phyloP scores from a whole-genome alignment of 2,888 invertebrate genomes.

The Punctoribates punctum region DNA sequence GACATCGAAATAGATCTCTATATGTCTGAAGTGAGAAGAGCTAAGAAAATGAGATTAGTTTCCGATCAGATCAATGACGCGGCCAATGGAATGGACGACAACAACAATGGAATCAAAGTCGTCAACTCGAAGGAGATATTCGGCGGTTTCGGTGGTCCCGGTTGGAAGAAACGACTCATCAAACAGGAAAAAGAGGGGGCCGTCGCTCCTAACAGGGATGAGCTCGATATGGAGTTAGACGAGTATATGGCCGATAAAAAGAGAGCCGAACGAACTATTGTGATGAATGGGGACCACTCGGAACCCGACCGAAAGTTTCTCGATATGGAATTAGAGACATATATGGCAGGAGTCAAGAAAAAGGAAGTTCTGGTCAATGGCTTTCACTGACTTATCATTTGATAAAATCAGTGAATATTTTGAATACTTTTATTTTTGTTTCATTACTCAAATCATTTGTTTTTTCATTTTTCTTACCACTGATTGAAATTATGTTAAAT shows the following conservation, averaged over 20 bases:
- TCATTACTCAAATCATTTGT: too few relatives aligned
- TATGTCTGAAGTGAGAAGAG: constrained; percentile 9
- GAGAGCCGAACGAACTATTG: background rate
- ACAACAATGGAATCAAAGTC: background rate
- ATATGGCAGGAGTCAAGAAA: constrained; percentile 1
- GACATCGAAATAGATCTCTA: constrained; percentile 20
- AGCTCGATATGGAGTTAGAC: constrained; percentile 8
- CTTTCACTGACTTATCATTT: too few relatives aligned
- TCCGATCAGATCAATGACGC: background rate
- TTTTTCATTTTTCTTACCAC: too few relatives aligned
- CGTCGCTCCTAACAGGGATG: background rate
- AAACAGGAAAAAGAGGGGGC: background rate
- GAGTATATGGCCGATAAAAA: background rate
- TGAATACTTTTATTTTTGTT: too few relatives aligned
- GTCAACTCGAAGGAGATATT: background rate
- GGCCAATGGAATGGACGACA: background rate
- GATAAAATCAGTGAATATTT: too few relatives aligned
- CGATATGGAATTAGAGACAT: constrained; percentile 20
- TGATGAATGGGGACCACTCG: background rate
- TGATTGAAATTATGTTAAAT: too few relatives aligned
- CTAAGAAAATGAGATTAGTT: background rate
- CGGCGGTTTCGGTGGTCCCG: background rate
- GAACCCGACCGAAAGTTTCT: background rate
- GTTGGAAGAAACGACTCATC: background rate
- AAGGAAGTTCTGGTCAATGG: too few relatives aligned